Conservation (phyloP, 1,140 invertebrate genomes). For the Aricia agestis region DNA sequence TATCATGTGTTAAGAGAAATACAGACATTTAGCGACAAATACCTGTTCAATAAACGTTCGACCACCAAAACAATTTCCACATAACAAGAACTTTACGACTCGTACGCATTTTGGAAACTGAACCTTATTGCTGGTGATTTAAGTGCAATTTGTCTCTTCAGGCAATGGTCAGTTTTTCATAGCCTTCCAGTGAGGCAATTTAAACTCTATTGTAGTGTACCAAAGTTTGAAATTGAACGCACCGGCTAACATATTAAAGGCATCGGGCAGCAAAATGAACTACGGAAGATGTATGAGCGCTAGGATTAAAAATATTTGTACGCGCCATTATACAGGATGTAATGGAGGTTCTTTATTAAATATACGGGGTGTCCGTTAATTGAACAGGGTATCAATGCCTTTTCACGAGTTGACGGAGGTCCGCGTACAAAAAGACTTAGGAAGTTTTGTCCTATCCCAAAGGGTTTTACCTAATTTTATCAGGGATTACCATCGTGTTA, state of each 20-base stretch:
- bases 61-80: conserved; percentile 20
- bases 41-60: conserved; percentile 15
- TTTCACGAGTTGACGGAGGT: conserved; percentile 61
- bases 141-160: conserved; percentile 20
- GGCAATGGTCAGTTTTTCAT: conserved; percentile 14
- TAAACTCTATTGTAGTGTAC: background rate
- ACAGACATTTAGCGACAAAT: conserved; percentile 9
- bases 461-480: conserved; percentile 13
- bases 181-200: conserved; percentile 22
- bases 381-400: conserved; percentile 60
- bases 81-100: conserved; percentile 14
- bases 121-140: conserved; percentile 22
- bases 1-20: background rate
- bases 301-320: conserved; percentile 74
- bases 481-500: conserved; percentile 3
- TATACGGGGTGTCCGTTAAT: conserved; percentile 64
- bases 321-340: conserved; percentile 70
- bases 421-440: conserved; percentile 49
- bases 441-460: conserved; percentile 35
- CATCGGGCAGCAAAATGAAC: conserved; percentile 67
- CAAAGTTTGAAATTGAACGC: conserved; percentile 32
- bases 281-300: conserved; percentile 69
- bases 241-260: conserved; percentile 50
- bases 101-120: conserved; percentile 2
- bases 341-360: conserved; percentile 72